A percentile compares a stretch with the other conserved stretches of the same genome.
Conservation (phyloP, 2,797 vertebrate genomes). For the Melanotaenia boesemani region DNA sequence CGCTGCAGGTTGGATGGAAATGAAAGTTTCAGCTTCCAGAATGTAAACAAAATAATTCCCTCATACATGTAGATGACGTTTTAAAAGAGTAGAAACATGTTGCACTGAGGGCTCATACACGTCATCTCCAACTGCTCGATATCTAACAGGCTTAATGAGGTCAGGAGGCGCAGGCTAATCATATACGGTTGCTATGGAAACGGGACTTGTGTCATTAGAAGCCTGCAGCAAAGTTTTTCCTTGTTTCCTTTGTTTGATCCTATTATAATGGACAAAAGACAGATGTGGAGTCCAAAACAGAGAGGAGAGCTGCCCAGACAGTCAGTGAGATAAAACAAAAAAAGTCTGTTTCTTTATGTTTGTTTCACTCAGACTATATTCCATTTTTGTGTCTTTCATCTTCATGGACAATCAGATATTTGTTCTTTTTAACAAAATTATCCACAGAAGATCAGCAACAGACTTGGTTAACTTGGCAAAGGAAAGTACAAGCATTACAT, state of each 20-base stretch:
- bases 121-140: too few species aligned
- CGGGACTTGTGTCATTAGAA: slow-evolving; percentile 37
- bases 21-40: too few species aligned
- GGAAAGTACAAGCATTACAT: background rate
- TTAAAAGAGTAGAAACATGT: too few species aligned
- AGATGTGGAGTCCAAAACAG: background rate
- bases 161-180: slow-evolving; percentile 12
- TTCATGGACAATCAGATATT: slow-evolving; percentile 6
- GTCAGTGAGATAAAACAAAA: slow-evolving; percentile 5
- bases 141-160: slow-evolving; percentile 33
- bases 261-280: slow-evolving; percentile 5
- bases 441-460: too few species aligned
- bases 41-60: too few species aligned
- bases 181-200: slow-evolving; percentile 35
- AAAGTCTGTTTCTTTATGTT: background rate
- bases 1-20: too few species aligned
- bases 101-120: too few species aligned
- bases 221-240: slow-evolving; percentile 37
- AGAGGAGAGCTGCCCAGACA: slow-evolving; percentile 15
- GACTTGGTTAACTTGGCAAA: slow-evolving; percentile 5
- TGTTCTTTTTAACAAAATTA: slow-evolving; percentile 1
- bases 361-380: background rate
- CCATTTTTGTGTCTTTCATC: background rate
- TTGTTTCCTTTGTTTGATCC: slow-evolving; percentile 16
- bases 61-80: too few species aligned